Conservation (phyloP, 2,797 vertebrate species). For the Phrynocephalus forsythii region DNA sequence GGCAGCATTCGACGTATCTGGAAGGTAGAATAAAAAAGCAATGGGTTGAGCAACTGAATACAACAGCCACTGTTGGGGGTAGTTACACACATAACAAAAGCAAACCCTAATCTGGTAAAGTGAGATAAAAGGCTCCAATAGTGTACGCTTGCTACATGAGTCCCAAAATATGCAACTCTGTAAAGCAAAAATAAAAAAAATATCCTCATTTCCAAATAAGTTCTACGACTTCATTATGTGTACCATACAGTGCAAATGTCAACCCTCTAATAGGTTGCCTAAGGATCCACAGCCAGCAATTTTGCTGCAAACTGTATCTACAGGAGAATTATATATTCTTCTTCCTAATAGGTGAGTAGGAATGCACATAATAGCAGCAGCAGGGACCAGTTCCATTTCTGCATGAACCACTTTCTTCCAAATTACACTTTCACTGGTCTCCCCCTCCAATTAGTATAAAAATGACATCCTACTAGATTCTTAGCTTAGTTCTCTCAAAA, state of each 20-base stretch:
- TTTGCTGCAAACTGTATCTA: background rate
- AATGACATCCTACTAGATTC: background rate
- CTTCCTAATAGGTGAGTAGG: background rate
- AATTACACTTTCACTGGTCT: background rate
- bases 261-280: background rate
- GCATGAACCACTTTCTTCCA: background rate
- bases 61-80: background rate
- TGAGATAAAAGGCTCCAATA: background rate
- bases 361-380: background rate
- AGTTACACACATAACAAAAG: too few species aligned
- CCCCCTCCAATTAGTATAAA: background rate
- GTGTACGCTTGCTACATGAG: background rate
- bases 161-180: background rate
- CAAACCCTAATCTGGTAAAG: too few species aligned
- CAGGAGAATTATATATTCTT: background rate
- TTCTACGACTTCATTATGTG: background rate
- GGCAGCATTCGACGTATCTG: conserved; percentile 79
- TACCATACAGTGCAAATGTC: background rate
- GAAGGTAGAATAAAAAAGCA: conserved; percentile 44
- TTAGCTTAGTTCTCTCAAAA: background rate
- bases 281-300: background rate
- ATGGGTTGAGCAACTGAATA: conserved; percentile 7
- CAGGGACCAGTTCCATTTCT: background rate
- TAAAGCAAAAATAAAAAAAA: background rate
- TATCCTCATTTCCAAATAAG: background rate